Evolutionary conservation across 2,797 vertebrate genomes (phyloP), one percentile per base, ranked within the genome.

Genomic region (Pseudotriccus pelzelni): DNA sequence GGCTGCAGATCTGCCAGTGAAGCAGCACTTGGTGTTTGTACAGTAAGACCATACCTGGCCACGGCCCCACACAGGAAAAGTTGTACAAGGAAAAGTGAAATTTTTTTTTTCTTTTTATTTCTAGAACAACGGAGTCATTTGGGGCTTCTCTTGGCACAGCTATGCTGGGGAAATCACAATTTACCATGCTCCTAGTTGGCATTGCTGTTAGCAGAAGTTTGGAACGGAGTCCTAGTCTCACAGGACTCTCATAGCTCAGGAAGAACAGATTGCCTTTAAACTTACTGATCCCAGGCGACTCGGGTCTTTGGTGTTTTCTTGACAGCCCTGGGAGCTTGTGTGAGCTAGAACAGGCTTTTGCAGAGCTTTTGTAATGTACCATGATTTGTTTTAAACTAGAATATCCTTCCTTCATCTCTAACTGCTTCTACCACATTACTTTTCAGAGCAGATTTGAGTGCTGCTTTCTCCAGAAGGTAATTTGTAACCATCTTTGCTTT

Each of bases 191-290:
- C 67, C 56, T 93, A 77, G 93, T 10, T 96, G 94, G 93, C 92
- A 77, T 79, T 60, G 90, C 84, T 94, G 72, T 52, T 93, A 93
- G 88, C 95, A 93, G 93, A 93, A 95, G 88, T 92, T 95, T 96
- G 95, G 96, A 96, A 93, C 4, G 6, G 68, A 93, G 87, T 89
- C 1, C 5, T 27, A 66, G 76, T 94, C 94, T 94, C 91, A 59
- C 83, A 95, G 91, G 96, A 59, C 93, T 95, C 89, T 86, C 66
- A 10, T 50, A 91, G 90, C 90, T 95, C 87, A 59, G 62, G 39
- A 97, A 90, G 93, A 96, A 95, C 96, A 97, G 96, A 96, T 96
- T 94, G 95, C 85, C 83, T 95, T 90, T 96, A 91, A 96, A 96
- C 90, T 96, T 73, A 88, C 76, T 91, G 87, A 91, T 96, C 91